Evolutionary conservation across 2,797 vertebrate species (phyloP), one percentile per base, ranked within the genome.

Genomic region (Discoglossus pictus): DNA sequence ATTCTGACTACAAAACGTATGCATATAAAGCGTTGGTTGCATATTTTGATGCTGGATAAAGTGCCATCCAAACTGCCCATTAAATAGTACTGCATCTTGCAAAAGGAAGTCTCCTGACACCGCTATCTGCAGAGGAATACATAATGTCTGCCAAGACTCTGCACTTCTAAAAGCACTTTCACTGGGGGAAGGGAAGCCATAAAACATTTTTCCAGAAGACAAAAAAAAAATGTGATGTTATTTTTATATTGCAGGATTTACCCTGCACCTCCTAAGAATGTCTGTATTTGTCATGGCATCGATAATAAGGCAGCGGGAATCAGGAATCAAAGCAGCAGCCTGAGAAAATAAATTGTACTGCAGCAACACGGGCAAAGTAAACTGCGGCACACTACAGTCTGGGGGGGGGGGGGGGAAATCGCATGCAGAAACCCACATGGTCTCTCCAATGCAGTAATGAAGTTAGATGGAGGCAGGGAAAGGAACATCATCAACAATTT

Each of bases 401-500:
- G 44, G 77, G 78, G 47, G 44, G 47, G 42, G 42, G 44, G 61
- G 77, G 76, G 69, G 61, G 43, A 76, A 63, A 73, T 78, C 76
- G 76, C 73, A 74, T 64, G 75, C 69, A 71, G 53, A 21, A 69
- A 42, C 61, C 58, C 43, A 55, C 68, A 62, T 16, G 13, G n/a
- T 76, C 76, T 76, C 75, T 80, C 50, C 70, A 67, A 72, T 72
- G 75, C 73, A 75, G 76, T 72, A 73, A 40, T 70, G 74, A 58
- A 36, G 59, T 65, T 79, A 84, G 81, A 83, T 80, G 80, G 68
- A 62, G 75, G 83, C 74, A 62, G 63, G 78, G 75, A 70, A 80
- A 78, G 80, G 77, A 79, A 27, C 74, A 76, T 76, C 79, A 84
- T 82, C 76, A 82, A 86, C 75, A 80, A 85, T 85, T 83, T 75